Base-by-base conservation (phyloP, 2,888 invertebrate genomes). In the Patella depressa region DNA sequence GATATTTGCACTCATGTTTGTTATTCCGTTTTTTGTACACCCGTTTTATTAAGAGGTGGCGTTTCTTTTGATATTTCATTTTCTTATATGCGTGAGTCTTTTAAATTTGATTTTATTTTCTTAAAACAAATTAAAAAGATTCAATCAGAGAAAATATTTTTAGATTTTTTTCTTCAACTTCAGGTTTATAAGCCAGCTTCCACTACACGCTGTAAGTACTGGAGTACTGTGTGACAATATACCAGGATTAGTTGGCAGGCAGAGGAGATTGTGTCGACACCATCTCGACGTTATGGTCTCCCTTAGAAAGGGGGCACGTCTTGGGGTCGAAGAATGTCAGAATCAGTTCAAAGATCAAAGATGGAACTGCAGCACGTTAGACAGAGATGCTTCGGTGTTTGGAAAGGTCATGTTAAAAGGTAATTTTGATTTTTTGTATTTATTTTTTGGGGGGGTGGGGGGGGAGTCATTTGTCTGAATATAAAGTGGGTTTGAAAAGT, bases 351-450 rank as follows among this genome's bases (percentile, higher is more conserved):
- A 85, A 11, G 81, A 87, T 75, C 89, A 91, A 77, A 83, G 92
- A 34, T 92, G 92, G 92, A 92, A 92, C 82, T 87, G 88, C 75
- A 86, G 87, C 72, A 90, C 91, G 0, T 81, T 90, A 0, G 86
- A 89, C 72, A 83, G 89, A 59, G 91, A 91, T 72, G 85, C 91
- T 4, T 89, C 91, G 1, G 91, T 92, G n/a, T 92, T 92, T 77
- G 92, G 92, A 15, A 92, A 91, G 82, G 86, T 91, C 72, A 88
- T 92, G 85, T 85, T 90, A 1, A 91, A 89, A 90, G 91, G 92
- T 92, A 83, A 84, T 83, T 57, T 19, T 57, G n/a, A 19, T 19
- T 53, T 14, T 53, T 29, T 24, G n/a, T 15, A 57, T 74, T 3
- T 57, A 4, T 5, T 65, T 65, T 65, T 65, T 12, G 3, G 3